A percentile compares a stretch with the other conserved stretches of the same genome.
These are phyloP conservation scores for Crocallis elinguaria DNA, from an alignment of 2,888 invertebrate species.

Conservation along the genomic window DNA sequence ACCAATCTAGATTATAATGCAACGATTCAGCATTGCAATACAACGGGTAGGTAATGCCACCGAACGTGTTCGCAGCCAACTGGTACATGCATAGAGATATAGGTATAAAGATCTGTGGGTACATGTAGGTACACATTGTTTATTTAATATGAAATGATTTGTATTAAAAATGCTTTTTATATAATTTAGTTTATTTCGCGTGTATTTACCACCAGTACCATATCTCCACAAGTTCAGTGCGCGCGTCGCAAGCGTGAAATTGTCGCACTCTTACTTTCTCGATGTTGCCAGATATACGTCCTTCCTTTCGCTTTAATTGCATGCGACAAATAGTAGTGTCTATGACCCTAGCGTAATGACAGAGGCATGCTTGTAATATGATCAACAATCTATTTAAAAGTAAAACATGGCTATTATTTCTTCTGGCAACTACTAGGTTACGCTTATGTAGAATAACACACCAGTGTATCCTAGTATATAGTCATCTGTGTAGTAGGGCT, in stretches of 20 bases:
- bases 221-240: slow-evolving; percentile 69
- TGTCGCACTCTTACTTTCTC: slow-evolving; percentile 83
- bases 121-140: too few relatives aligned
- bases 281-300: slow-evolving; percentile 63
- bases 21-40: too few relatives aligned
- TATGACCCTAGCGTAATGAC: slow-evolving; percentile 34
- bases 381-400: slow-evolving; percentile 3
- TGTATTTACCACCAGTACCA: slow-evolving; percentile 32
- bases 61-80: too few relatives aligned
- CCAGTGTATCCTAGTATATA: too few relatives aligned
- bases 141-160: background rate
- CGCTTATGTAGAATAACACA: too few relatives aligned
- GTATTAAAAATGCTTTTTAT: background rate
- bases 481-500: too few relatives aligned
- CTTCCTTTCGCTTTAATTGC: slow-evolving; percentile 81
- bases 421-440: too few relatives aligned
- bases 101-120: too few relatives aligned
- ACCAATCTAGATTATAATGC: too few relatives aligned
- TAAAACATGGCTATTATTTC: too few relatives aligned
- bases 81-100: too few relatives aligned
- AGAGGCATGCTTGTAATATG: slow-evolving; percentile 9
- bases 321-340: slow-evolving; percentile 51
- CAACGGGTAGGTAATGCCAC: too few relatives aligned
- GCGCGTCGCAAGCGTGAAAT: slow-evolving; percentile 77
- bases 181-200: slow-evolving; percentile 4